Evolutionary conservation across 2,888 invertebrate species (phyloP), one percentile per base, ranked within the genome.

Genomic region (Teleiodes luculella): DNA sequence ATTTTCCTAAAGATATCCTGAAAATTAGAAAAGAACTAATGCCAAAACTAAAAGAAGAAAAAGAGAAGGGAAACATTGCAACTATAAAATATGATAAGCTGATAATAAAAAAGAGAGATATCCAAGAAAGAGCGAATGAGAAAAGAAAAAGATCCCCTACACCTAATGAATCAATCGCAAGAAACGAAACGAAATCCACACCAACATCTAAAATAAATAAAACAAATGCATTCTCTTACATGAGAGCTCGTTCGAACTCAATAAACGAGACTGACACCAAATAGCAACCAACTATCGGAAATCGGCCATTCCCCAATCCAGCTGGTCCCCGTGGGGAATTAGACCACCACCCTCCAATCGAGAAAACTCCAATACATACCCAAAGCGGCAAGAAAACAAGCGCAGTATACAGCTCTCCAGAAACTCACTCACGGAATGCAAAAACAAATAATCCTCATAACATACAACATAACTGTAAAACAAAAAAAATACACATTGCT

Each of bases 41-140:
- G 5, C 18, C 13, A 53, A 16, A 41, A 53, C 20, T 35, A 16
- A 14, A 52, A 20, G 33, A 41, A 52, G 33, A 52, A 14, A 14
- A 7, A 18, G 14, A 35, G 6, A 52, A 52, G n/a, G 46, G 52
- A 11, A 46, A 46, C 3, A 28, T 46, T 4, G 46, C 46, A 7
- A n/a, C 6, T 6, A 46, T 46, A 4, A 24, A 28, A 3, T 46
- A 46, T 14, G 46, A 46, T 31, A 28, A 46, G n/a, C 20, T 43
- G 11, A 43, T 43, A 3, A 43, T 43, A n/a, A 46, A 46, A 14
- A 13, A n/a, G 2, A 24, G 6, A 3, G 3, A 2, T 3, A 5
- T 4, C 2, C 11, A 46, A 4, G 31, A 46, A 4, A 30, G 4
- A 8, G 4, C 13, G 30, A 46, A 30, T 8, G 46, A 46, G 14